These are phyloP conservation scores for Eupelmus urozonus DNA, from an alignment of 2,888 invertebrate genomes.

Conservation along the genomic window DNA sequence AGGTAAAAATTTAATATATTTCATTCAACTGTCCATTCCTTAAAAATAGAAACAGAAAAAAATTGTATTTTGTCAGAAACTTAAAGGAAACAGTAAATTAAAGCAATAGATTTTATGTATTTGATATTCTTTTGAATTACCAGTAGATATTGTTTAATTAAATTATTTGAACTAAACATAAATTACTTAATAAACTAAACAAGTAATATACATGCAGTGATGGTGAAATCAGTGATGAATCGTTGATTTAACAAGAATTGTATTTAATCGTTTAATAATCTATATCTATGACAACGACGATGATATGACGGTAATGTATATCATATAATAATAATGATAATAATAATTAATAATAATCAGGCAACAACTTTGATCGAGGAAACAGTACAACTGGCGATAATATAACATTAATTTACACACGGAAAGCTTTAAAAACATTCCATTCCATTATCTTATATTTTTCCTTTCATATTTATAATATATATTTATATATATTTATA, in stretches of 20 bases:
- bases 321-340: conserved; percentile 58
- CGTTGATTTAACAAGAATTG: conserved; percentile 60
- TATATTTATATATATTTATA: conserved; percentile 43
- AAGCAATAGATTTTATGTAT: background rate
- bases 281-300: conserved; percentile 66
- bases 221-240: conserved; percentile 47
- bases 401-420: conserved; percentile 62
- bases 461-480: conserved; percentile 45
- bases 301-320: conserved; percentile 71
- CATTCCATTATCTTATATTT: conserved; percentile 58
- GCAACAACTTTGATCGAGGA: conserved; percentile 63
- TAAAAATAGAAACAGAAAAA: no score
- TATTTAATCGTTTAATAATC: conserved; percentile 60
- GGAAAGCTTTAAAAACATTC: conserved; percentile 62
- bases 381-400: conserved; percentile 61
- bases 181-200: no score
- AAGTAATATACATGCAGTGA: conserved; percentile 13
- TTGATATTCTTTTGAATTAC: no score
- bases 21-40: no score
- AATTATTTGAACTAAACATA: no score
- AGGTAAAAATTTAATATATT: no score
- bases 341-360: conserved; percentile 61
- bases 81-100: background rate
- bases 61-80: no score
- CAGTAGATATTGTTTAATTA: no score